Evolutionary conservation across 2,797 vertebrate genomes (phyloP).

Genomic region (Adrianichthys oophorus): DNA sequence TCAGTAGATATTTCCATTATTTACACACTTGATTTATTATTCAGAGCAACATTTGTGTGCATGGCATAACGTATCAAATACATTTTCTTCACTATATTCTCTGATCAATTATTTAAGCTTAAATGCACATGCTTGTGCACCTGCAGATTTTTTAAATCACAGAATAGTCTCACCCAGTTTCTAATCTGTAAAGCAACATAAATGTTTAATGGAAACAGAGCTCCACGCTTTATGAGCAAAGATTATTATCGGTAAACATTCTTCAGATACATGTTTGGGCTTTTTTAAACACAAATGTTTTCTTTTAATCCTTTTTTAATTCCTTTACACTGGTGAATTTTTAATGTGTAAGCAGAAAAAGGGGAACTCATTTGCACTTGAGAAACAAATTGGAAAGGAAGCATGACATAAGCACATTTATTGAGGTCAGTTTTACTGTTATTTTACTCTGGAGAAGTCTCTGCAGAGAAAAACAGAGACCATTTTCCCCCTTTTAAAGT

Average conservation of each 20-base stretch:
- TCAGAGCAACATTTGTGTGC: background rate
- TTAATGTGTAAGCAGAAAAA: conserved; percentile 38
- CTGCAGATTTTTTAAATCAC: background rate
- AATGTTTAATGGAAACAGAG: background rate
- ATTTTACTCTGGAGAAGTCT: conserved; percentile 26
- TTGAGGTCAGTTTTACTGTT: conserved; percentile 41
- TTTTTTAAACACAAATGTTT: conserved; percentile 25
- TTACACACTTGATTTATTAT: background rate
- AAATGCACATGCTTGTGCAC: background rate
- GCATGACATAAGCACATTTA: conserved; percentile 38
- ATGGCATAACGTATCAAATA: background rate
- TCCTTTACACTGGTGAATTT: conserved; percentile 37
- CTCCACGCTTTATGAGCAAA: background rate
- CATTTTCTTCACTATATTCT: background rate
- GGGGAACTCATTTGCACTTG: conserved; percentile 25
- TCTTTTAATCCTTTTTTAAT: conserved; percentile 41
- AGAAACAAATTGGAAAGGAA: conserved; percentile 48
- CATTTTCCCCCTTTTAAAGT: conserved; percentile 11
- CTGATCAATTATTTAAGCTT: background rate
- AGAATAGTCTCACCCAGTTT: background rate
- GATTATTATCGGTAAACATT: conserved; percentile 8
- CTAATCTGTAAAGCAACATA: background rate
- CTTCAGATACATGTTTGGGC: conserved; percentile 33
- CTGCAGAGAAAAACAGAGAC: background rate
- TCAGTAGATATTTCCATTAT: background rate